Base-by-base conservation (phyloP, 1,140 invertebrate genomes). In the Penaeus indicus region DNA sequence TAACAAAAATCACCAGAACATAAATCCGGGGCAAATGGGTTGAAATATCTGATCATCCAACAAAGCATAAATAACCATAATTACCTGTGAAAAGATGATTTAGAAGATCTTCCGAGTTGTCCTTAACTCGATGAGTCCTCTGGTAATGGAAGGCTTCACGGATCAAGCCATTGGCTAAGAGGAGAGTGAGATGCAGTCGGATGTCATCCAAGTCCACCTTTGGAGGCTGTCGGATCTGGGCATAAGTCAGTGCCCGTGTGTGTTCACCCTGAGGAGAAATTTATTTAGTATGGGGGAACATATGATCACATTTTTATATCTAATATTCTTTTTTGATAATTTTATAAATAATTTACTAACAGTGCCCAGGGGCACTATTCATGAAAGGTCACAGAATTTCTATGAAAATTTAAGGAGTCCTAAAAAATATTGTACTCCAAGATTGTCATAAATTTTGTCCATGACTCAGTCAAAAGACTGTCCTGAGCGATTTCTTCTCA, bases 91-190 rank as follows among this genome's bases (percentile, higher is more conserved):
- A 90, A 21, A 94, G 92, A 89, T 94, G 93, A 19, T 91, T 90
- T 10, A 94, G 91, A 32, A 94, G 85, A 54, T 94, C 93, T 75
- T 92, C 69, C 19, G 92, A 89, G 89, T 93, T 93, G 22, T 88
- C 91, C 78, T 92, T 87, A 84, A 92, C 91, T 16, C 92, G 91
- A 87, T 92, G 92, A 3, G 92, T 92, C 21, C 94, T 93, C 90
- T 94, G 93, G 84, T 92, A 94, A 78, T 94, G 93, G 91, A 95
- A 94, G 3, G 95, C 95, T 42, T 94, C 93, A 60, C 94, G 93
- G 11, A 94, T 93, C 54, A 94, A 91, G 18, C 94, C 94, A 92
- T 95, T 94, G 38, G 94, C 94, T 4, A 95, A 93, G 0, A 95
- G 93, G 0, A 95, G 92, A 27, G 93, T 94, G 18, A 91, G 86